Evolutionary conservation across 2,797 vertebrate species (phyloP), one percentile per base, ranked within the genome.

Genomic region (Echiichthys vipera): DNA sequence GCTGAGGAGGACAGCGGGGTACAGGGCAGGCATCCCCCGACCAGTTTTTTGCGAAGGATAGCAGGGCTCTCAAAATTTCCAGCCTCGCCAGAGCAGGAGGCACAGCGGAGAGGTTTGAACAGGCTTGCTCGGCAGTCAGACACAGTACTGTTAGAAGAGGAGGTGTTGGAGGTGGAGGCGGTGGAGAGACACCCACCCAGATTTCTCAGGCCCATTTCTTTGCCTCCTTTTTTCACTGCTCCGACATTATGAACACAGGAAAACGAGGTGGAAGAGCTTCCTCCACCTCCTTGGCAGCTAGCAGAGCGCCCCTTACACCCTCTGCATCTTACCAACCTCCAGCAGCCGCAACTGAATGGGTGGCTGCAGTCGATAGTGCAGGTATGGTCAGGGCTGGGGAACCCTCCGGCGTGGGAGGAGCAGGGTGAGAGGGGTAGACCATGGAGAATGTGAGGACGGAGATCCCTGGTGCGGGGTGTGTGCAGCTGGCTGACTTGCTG

Each of bases 261-360:
- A 77, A 94, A 93, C 0, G 93, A 93, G 68, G 94, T 91, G 45
- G 94, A 91, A 43, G 95, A 82, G 77, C 91, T 93, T 58, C 91
- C 85, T 45, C 90, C 86, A 22, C 86, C 90, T 45, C 87, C 83
- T 74, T 91, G 92, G 76, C 87, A 93, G 71, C 83, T 80, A 3
- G 86, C 63, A 1, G 93, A 83, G 39, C 81, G 89, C 1, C 86
- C 91, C 70, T 91, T 92, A 67, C 82, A 88, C 20, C 89, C 92
- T 49, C 88, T 79, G 73, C 95, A 95, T 79, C 92, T 94, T 24
- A 96, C 84, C 75, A 96, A 71, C 81, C 93, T 93, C 95, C 95
- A 96, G 86, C 95, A 96, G 72, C 95, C 93, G 14, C 96, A 96
- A 47, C 86, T 94, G 71, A 96, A 91, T 1, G 95, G 96, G 62